Base-by-base conservation (phyloP, 2,888 invertebrate genomes). In the Eupithecia inturbata region DNA sequence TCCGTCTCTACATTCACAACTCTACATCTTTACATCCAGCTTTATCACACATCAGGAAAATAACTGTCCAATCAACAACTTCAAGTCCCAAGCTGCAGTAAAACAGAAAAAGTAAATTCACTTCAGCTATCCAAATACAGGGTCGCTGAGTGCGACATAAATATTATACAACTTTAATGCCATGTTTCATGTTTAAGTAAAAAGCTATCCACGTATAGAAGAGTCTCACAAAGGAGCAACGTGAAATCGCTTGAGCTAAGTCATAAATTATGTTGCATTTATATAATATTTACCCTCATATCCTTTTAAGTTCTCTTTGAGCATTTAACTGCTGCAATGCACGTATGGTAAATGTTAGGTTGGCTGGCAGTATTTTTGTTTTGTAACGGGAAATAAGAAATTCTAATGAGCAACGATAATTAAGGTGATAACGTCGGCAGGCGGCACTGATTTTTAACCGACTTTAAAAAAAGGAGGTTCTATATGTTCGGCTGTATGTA, bases 161-260 rank as follows among this genome's bases (percentile, higher is more conserved):
- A 76, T 73, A 73, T 66, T 76, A 73, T 45, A 67, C 70, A 53
- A 60, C 72, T 45, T 57, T 67, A 72, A 75, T 71, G 72, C 63
- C 69, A 75, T 75, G 75, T 68, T 74, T 69, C 71, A 77, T 71
- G 71, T 75, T 75, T 75, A 57, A 77, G 75, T 75, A 77, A 75
- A 77, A 71, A 75, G 73, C 72, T 73, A 77, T 75, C 64, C 68
- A 72, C 72, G 75, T 70, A 66, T 66, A 71, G 16, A 49, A 2
- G 49, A 68, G 70, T 41, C 45, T 62, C 9, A 64, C 64, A 62
- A 60, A 70, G 63, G 49, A 66, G 67, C 73, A 68, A 71, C 71
- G 68, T 76, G 68, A 68, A 71, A 76, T 72, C 60, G 31, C 41
- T 71, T 68, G 16, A 49, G 66, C 26, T 28, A 68, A 57, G 36